phyloP scores from a whole-genome alignment of 2,888 invertebrate genomes.

The Myopa testacea region DNA sequence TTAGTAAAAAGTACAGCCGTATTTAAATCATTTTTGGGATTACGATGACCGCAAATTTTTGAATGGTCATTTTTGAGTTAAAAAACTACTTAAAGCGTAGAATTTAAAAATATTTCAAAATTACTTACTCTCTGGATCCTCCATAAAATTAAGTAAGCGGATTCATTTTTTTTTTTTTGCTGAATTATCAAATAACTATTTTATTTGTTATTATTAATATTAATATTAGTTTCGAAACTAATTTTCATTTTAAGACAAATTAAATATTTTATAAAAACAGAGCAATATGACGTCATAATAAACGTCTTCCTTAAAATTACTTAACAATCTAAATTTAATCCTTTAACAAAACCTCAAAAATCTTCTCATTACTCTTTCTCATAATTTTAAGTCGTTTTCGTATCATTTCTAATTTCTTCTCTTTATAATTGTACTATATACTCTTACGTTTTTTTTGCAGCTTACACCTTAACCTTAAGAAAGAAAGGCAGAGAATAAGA shows the following conservation, averaged over 20 bases:
- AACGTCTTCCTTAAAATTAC: too few species aligned
- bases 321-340: too few species aligned
- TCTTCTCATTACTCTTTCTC: conserved; percentile 16
- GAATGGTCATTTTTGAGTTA: too few species aligned
- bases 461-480: conserved; percentile 20
- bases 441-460: conserved; percentile 1
- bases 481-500: not conserved
- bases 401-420: conserved; percentile 23
- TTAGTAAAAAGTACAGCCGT: too few species aligned
- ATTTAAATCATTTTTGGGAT: too few species aligned
- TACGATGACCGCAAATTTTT: too few species aligned
- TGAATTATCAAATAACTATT: not conserved
- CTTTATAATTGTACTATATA: conserved; percentile 9
- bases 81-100: too few species aligned
- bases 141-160: not conserved
- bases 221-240: not conserved
- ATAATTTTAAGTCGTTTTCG: conserved; percentile 29
- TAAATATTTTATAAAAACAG: not conserved
- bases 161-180: not conserved
- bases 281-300: too few species aligned
- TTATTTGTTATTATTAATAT: too few species aligned
- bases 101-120: too few species aligned
- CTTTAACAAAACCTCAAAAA: not conserved
- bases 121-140: too few species aligned
- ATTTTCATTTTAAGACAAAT: not conserved